A percentile compares a stretch with the other conserved stretches of the same genome.
Evolutionary conservation across 2,888 invertebrate species (phyloP).

Genomic region (Cryptocheilus praepositus): DNA sequence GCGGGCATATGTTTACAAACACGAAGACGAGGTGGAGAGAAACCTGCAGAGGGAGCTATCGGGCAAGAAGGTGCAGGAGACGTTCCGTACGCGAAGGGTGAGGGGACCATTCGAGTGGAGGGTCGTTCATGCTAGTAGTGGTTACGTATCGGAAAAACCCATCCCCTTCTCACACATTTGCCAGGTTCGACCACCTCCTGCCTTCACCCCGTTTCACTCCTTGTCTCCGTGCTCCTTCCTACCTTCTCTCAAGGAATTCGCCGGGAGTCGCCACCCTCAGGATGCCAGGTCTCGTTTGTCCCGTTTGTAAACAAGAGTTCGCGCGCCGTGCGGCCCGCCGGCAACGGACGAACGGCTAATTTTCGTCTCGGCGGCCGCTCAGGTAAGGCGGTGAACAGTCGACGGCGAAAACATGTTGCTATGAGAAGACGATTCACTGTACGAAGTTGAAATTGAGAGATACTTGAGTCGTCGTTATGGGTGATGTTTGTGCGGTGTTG

Average conservation of each 20-base stretch:
- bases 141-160: conserved; percentile 54
- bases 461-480: no score
- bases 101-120: conserved; percentile 34
- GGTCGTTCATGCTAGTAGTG: background rate
- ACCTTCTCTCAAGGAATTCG: conserved; percentile 35
- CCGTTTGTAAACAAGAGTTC: conserved; percentile 47
- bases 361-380: background rate
- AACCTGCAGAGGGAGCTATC: conserved; percentile 24
- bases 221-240: background rate
- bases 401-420: no score
- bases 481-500: no score
- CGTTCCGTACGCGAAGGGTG: conserved; percentile 14
- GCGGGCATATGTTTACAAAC: conserved; percentile 61
- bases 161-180: conserved; percentile 15
- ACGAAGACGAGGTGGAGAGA: conserved; percentile 45
- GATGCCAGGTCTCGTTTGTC: conserved; percentile 43
- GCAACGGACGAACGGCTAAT: background rate
- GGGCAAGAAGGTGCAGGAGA: conserved; percentile 42
- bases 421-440: no score
- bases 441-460: no score
- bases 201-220: background rate
- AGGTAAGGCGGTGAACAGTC: no score
- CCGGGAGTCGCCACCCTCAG: conserved; percentile 39
- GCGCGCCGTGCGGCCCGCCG: background rate
- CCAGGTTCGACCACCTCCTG: conserved; percentile 32